These are phyloP conservation scores for Campoplex capitator DNA, from an alignment of 2,888 invertebrate genomes.

Conservation along the genomic window DNA sequence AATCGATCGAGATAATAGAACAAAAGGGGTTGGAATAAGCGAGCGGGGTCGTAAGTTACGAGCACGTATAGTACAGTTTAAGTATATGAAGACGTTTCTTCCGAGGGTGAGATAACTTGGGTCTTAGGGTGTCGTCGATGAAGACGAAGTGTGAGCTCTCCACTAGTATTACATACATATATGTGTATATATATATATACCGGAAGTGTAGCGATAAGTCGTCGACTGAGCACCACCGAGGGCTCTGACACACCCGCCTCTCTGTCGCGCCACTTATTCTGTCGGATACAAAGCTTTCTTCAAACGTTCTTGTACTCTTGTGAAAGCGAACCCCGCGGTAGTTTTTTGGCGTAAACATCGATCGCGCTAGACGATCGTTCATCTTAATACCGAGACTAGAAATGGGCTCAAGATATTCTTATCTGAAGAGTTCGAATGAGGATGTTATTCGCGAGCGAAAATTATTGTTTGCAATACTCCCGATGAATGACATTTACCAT, in stretches of 20 bases:
- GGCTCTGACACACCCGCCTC: conserved; percentile 24
- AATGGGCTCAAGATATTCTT: background rate
- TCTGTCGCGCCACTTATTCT: conserved; percentile 35
- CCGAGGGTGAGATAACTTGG: conserved; percentile 47
- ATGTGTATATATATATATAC: background rate
- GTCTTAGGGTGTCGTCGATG: conserved; percentile 41
- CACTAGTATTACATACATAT: background rate
- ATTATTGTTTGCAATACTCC: background rate
- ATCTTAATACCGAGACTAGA: conserved; percentile 1
- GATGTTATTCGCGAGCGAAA: background rate
- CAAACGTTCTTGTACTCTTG: conserved; percentile 29
- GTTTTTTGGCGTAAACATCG: conserved; percentile 12
- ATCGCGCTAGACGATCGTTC: conserved; percentile 34
- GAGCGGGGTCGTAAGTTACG: conserved; percentile 21
- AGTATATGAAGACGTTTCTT: conserved; percentile 39
- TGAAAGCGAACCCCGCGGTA: conserved; percentile 24
- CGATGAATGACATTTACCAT: background rate
- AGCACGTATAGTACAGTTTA: conserved; percentile 10
- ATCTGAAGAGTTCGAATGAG: background rate
- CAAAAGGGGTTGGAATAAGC: conserved; percentile 5
- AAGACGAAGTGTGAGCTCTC: conserved; percentile 43
- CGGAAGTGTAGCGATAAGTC: conserved; percentile 53
- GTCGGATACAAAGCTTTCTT: conserved; percentile 48
- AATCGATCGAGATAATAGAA: conserved; percentile 29
- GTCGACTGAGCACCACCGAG: conserved; percentile 38